These are phyloP conservation scores for Schrankia costaestrigalis DNA, from an alignment of 2,888 invertebrate genomes.

Conservation along the genomic window DNA sequence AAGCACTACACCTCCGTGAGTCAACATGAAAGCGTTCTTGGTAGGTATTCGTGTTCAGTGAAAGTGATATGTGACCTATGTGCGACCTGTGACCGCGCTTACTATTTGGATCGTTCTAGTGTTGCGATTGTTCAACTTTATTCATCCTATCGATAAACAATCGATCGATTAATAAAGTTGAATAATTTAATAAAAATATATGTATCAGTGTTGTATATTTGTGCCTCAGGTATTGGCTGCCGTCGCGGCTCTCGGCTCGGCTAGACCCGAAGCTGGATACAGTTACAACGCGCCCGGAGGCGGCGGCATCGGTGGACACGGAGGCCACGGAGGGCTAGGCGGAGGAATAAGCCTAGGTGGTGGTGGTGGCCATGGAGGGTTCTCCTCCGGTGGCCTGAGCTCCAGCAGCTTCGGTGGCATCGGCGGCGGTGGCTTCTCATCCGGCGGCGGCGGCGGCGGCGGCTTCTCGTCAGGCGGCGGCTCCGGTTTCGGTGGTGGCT, in stretches of 20 bases:
- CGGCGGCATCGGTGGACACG: constrained; percentile 51
- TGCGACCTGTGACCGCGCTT: constrained; percentile 52
- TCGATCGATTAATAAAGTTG: no score
- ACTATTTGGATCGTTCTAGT: constrained; percentile 57
- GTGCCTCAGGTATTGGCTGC: constrained; percentile 73
- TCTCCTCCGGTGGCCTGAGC: constrained; percentile 54
- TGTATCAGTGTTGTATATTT: constrained; percentile 39
- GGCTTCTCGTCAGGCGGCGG: constrained; percentile 43
- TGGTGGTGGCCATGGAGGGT: constrained; percentile 48
- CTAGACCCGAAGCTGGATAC: constrained; percentile 82
- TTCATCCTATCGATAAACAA: constrained; percentile 34
- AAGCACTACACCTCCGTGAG: constrained; percentile 75
- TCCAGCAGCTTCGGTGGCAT: constrained; percentile 54
- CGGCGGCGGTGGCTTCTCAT: constrained; percentile 39
- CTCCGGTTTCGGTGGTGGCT: constrained; percentile 36
- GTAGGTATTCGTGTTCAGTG: constrained; percentile 75
- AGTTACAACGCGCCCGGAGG: constrained; percentile 78
- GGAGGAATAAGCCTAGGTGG: constrained; percentile 65
- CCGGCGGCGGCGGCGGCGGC: constrained; percentile 37
- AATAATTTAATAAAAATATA: constrained; percentile 24
- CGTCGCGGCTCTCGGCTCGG: constrained; percentile 80
- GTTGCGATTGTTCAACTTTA: constrained; percentile 52
- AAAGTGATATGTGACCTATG: constrained; percentile 76
- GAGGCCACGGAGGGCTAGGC: constrained; percentile 52
- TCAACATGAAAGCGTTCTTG: constrained; percentile 81